Base-by-base conservation (phyloP, 2,888 invertebrate genomes). In the Polydrusus cervinus region DNA sequence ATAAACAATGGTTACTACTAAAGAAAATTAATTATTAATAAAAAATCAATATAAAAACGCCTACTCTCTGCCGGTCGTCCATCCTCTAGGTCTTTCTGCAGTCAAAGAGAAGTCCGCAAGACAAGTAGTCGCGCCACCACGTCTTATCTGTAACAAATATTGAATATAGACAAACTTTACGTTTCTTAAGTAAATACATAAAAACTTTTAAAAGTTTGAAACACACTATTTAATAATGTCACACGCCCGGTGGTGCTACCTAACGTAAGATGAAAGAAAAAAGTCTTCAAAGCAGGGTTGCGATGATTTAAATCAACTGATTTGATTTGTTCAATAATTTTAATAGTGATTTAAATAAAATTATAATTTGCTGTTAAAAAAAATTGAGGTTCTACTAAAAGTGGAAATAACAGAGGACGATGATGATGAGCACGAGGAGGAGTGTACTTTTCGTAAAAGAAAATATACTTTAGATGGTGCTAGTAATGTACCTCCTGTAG, bases 51-150 rank as follows among this genome's bases (percentile, higher is more conserved):
- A 38, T 11, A 11, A 38, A 60, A 60, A 7, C 34, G 14, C 11
- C 18, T 60, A 38, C 14, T 38, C 57, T 11, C 18, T 30, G 10
- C 89, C 88, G 83, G 85, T 88, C 45, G 89, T 89, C 90, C 90
- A 92, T 79, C 88, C 89, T 81, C 89, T 90, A 57, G 90, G 87
- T 79, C 89, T 89, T 0, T 90, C 89, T 67, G 87, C 82, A 82
- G 90, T 89, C 25, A 91, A 30, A 3, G 91, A 90, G 84, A 84
- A 92, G 85, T 93, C 92, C 1, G 3, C 8, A 0, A 76, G 66
- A 30, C 60, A 61, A 40, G 20, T 14, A 6, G 70, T 65, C 10
- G 60, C 64, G 1, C 68, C 69, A n/a, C 74, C 74, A 51, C 45
- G 47, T 9, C 49, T 43, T 10, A 40, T 6, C 74, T 66, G 45